Conservation (phyloP, 2,888 invertebrate species). For the Schizaphis graminum region DNA sequence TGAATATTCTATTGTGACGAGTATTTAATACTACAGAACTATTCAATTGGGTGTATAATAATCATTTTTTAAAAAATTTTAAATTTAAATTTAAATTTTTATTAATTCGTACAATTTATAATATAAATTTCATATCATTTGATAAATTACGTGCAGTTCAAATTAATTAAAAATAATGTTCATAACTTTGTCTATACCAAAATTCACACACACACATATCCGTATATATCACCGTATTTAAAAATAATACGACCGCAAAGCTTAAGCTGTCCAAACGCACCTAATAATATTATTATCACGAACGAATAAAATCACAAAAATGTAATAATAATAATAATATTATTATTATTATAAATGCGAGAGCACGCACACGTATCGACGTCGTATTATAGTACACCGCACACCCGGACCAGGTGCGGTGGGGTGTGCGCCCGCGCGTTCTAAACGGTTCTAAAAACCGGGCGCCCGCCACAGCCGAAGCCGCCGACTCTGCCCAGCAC, state of each 20-base stretch:
- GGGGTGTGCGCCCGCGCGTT: neutral
- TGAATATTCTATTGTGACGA: no score
- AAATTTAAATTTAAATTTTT: no score
- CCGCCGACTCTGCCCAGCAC: slow-evolving; percentile 28
- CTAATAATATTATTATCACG: neutral
- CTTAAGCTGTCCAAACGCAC: no score
- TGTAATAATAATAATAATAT: neutral
- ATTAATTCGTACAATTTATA: neutral
- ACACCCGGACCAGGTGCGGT: neutral
- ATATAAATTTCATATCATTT: neutral
- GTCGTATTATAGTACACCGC: neutral
- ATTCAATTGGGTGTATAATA: no score
- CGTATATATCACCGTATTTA: neutral
- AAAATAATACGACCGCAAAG: neutral
- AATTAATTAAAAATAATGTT: neutral
- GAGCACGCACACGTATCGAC: neutral
- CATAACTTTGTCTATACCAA: neutral
- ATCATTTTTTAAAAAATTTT: no score
- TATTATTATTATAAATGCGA: neutral
- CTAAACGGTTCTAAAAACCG: slow-evolving; percentile 53
- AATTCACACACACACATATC: no score
- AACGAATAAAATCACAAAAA: neutral
- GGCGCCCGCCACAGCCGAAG: slow-evolving; percentile 34
- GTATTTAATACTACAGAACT: no score
- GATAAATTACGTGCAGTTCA: neutral